Conservation (phyloP, 92 coral and sea anemone species). For the Zoanthus sansibaricus region DNA sequence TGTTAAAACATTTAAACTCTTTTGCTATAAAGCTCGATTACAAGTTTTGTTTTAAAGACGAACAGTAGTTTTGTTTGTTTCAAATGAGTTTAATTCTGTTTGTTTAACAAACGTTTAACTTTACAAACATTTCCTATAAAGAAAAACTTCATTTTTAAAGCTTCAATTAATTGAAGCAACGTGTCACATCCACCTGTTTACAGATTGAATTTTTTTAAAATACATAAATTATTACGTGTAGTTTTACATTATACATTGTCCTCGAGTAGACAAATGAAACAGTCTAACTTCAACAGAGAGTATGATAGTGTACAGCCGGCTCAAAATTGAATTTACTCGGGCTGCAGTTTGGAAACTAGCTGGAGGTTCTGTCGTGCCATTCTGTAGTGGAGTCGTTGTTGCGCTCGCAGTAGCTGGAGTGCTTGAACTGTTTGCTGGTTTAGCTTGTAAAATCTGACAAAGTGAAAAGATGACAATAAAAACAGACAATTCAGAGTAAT, state of each 20-base stretch:
- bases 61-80: too few relatives aligned
- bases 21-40: too few relatives aligned
- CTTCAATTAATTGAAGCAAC: constrained; percentile 39
- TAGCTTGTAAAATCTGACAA: constrained; percentile 17
- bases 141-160: constrained; percentile 6
- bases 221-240: neutral
- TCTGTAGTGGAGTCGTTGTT: neutral
- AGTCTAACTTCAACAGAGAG: constrained; percentile 1
- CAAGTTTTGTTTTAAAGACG: too few relatives aligned
- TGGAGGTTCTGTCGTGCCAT: neutral
- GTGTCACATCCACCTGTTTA: neutral
- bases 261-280: neutral
- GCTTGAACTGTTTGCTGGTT: neutral
- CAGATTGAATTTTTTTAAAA: neutral
- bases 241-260: constrained; percentile 8
- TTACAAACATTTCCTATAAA: constrained; percentile 23
- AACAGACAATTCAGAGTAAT: neutral
- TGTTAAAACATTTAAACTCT: too few relatives aligned
- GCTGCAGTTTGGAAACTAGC: constrained; percentile 3
- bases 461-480: neutral
- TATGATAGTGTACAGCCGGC: constrained; percentile 12
- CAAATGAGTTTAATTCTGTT: neutral
- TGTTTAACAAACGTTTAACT: constrained; percentile 17
- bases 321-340: constrained; percentile 10
- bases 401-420: neutral